phyloP scores from a whole-genome alignment of 2,888 invertebrate genomes.

The Syritta pipiens region DNA sequence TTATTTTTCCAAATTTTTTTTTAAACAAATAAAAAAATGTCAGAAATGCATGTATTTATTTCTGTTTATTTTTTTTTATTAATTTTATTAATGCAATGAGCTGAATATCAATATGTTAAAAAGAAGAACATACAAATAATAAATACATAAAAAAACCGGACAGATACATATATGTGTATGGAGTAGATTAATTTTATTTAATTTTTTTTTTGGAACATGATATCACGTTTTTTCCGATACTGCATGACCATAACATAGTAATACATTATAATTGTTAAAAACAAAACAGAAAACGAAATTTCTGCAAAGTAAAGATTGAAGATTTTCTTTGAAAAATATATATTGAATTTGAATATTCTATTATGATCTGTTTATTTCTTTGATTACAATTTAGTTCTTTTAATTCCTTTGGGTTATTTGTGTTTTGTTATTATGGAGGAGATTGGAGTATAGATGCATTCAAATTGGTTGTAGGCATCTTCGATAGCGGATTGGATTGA shows the following conservation, averaged over 20 bases:
- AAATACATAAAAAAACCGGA: background rate
- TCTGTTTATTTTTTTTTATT: background rate
- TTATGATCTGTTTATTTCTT: constrained; percentile 12
- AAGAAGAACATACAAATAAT: background rate
- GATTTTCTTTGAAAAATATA: constrained; percentile 36
- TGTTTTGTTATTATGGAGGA: background rate
- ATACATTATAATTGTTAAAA: constrained; percentile 30
- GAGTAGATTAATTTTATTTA: constrained; percentile 14
- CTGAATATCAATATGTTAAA: constrained; percentile 7
- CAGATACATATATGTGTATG: background rate
- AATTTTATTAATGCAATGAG: constrained; percentile 5
- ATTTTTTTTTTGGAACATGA: constrained; percentile 14
- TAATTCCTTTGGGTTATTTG: background rate
- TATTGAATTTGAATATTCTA: constrained; percentile 40
- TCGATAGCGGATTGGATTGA: constrained; percentile 20
- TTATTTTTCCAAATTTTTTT: constrained; percentile 4
- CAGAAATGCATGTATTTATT: constrained; percentile 34
- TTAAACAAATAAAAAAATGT: background rate
- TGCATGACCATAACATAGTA: constrained; percentile 40
- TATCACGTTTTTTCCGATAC: constrained; percentile 29
- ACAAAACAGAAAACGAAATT: background rate
- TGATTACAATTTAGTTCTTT: background rate
- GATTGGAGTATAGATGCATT: background rate
- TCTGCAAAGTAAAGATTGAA: constrained; percentile 14
- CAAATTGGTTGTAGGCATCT: constrained; percentile 26